These are phyloP conservation scores for Thaleichthys pacificus DNA, from an alignment of 2,797 vertebrate genomes.

Conservation along the genomic window DNA sequence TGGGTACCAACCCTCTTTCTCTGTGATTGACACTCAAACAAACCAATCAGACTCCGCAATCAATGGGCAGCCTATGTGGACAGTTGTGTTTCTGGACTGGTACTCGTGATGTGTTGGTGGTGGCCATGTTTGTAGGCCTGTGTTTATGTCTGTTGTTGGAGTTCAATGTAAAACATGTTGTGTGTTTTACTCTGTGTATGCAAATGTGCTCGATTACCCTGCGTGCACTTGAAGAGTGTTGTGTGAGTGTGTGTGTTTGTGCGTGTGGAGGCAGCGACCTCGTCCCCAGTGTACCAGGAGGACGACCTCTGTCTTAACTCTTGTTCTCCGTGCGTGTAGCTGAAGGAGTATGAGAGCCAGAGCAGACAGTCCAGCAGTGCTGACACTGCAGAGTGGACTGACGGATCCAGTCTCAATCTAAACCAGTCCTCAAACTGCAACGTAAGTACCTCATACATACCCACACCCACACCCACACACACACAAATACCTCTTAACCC, in stretches of 20 bases:
- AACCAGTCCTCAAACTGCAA: constrained; percentile 93
- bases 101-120: constrained; percentile 20
- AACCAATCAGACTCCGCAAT: constrained; percentile 44
- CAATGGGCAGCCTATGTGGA: constrained; percentile 56
- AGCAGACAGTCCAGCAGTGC: constrained; percentile 85
- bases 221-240: not conserved
- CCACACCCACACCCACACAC: constrained; percentile 15
- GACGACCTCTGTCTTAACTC: constrained; percentile 73
- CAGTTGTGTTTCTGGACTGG: constrained; percentile 16
- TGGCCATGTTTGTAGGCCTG: constrained; percentile 6
- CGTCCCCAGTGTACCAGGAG: too few relatives aligned
- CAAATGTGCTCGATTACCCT: not conserved
- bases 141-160: constrained; percentile 16
- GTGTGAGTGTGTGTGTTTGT: not conserved
- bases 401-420: constrained; percentile 83
- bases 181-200: constrained; percentile 8
- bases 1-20: constrained; percentile 11
- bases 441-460: constrained; percentile 79
- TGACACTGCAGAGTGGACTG: constrained; percentile 89
- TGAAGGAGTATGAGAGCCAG: constrained; percentile 96
- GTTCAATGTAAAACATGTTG: not conserved
- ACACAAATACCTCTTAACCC: constrained; percentile 8
- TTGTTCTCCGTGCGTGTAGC: constrained; percentile 81
- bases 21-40: constrained; percentile 33
- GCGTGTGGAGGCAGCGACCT: not conserved